phyloP scores from a whole-genome alignment of 1,140 invertebrate species.

The Mesaphorura yosii region DNA sequence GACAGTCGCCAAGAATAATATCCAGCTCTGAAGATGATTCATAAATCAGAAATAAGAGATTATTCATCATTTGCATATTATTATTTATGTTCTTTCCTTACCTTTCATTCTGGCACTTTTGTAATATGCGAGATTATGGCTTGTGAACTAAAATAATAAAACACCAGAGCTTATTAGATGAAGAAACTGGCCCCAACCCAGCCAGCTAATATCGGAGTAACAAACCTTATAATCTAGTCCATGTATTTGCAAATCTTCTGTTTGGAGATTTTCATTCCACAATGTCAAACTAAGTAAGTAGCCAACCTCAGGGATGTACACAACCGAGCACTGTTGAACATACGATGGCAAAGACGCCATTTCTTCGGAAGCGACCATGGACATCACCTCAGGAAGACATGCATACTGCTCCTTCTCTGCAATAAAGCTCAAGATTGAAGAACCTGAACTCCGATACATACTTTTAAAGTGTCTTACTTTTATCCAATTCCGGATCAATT shows the following conservation, averaged over 20 bases:
- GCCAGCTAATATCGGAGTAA: conserved; percentile 15
- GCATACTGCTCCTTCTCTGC: conserved; percentile 16
- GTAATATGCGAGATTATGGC: conserved; percentile 51
- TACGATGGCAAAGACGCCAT: conserved; percentile 50
- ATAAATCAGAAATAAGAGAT: conserved; percentile 1
- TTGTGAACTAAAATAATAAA: conserved; percentile 11
- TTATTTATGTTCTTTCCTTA: too few species aligned
- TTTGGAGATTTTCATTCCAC: conserved; percentile 43
- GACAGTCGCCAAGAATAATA: conserved; percentile 56
- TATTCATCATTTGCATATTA: too few species aligned
- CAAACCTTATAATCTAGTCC: conserved; percentile 49
- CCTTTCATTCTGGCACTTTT: conserved; percentile 61
- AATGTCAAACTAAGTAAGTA: conserved; percentile 58
- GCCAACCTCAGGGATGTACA: conserved; percentile 69
- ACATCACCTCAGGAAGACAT: conserved; percentile 40
- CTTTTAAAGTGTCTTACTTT: conserved; percentile 42
- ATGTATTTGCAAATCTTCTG: conserved; percentile 44
- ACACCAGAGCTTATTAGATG: too few species aligned
- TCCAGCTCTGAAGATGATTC: conserved; percentile 49
- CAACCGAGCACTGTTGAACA: conserved; percentile 56
- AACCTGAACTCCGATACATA: too few species aligned
- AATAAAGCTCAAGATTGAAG: not conserved
- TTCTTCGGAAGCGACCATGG: conserved; percentile 54
- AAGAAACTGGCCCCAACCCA: not conserved
- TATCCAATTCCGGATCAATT: conserved; percentile 54